These are phyloP conservation scores for Sylvietta virens DNA, from an alignment of 2,113 vertebrate genomes.

Conservation along the genomic window DNA sequence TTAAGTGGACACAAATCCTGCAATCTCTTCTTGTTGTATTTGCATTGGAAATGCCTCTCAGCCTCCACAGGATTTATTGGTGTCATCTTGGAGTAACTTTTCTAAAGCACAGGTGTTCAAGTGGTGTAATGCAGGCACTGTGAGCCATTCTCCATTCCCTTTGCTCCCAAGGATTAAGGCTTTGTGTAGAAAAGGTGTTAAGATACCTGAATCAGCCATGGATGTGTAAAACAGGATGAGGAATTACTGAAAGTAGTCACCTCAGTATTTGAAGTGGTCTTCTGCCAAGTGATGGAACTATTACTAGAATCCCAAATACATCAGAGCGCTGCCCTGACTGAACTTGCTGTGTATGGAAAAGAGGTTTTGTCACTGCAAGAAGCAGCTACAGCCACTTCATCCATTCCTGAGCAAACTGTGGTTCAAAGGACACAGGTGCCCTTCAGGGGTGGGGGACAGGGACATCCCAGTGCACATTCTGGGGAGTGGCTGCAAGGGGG, in stretches of 20 bases:
- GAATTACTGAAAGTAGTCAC: background rate
- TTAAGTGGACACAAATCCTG: background rate
- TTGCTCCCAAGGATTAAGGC: background rate
- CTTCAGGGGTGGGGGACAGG: background rate
- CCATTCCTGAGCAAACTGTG: background rate
- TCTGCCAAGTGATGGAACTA: too few relatives aligned
- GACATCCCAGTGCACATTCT: rapidly evolving
- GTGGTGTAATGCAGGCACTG: background rate
- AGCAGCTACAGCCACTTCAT: background rate
- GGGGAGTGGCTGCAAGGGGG: background rate
- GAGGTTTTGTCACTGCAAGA: background rate
- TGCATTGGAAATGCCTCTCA: background rate
- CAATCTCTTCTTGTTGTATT: rapidly evolving
- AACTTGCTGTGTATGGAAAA: background rate
- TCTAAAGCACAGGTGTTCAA: background rate
- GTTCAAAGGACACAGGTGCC: background rate
- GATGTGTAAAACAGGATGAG: background rate
- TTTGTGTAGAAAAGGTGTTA: background rate
- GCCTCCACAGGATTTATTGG: background rate
- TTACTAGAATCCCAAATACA: background rate
- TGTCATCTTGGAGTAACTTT: background rate
- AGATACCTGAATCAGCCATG: rapidly evolving
- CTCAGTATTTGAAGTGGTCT: background rate
- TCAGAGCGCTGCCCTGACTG: background rate
- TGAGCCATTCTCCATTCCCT: background rate